phyloP scores from a whole-genome alignment of 2,888 invertebrate genomes.

The Cremastinae sp. region DNA sequence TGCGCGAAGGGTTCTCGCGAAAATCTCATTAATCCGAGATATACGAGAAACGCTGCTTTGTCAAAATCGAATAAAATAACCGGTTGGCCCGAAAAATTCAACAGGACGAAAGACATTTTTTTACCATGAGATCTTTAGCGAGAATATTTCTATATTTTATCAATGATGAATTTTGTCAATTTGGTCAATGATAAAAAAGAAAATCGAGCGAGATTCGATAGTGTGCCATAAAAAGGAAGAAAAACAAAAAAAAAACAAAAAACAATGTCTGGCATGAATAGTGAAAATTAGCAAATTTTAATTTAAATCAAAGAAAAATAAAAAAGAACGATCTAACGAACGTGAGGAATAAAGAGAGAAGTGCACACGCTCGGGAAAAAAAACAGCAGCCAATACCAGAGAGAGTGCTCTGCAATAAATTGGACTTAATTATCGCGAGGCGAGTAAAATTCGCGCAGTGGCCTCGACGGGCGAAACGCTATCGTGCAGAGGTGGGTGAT shows the following conservation, averaged over 20 bases:
- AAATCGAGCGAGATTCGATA: too few relatives aligned
- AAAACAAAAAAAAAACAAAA: too few relatives aligned
- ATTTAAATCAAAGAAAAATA: neutral
- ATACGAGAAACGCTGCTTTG: too few relatives aligned
- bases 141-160: neutral
- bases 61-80: too few relatives aligned
- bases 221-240: too few relatives aligned
- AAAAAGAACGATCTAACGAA: constrained; percentile 7
- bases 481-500: constrained; percentile 33
- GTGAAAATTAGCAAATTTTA: neutral
- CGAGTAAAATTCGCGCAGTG: constrained; percentile 26
- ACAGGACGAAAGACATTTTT: too few relatives aligned
- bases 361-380: constrained; percentile 2
- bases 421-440: constrained; percentile 49
- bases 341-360: neutral
- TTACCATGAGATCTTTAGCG: too few relatives aligned
- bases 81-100: too few relatives aligned
- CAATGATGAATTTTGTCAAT: too few relatives aligned
- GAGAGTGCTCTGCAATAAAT: constrained; percentile 45
- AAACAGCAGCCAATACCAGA: constrained; percentile 30
- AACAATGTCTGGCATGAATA: neutral
- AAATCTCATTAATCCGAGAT: too few relatives aligned
- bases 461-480: constrained; percentile 21
- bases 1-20: too few relatives aligned
- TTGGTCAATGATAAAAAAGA: too few relatives aligned